Conservation (phyloP, 2,113 vertebrate species). For the Zosterops hypoxanthus region DNA sequence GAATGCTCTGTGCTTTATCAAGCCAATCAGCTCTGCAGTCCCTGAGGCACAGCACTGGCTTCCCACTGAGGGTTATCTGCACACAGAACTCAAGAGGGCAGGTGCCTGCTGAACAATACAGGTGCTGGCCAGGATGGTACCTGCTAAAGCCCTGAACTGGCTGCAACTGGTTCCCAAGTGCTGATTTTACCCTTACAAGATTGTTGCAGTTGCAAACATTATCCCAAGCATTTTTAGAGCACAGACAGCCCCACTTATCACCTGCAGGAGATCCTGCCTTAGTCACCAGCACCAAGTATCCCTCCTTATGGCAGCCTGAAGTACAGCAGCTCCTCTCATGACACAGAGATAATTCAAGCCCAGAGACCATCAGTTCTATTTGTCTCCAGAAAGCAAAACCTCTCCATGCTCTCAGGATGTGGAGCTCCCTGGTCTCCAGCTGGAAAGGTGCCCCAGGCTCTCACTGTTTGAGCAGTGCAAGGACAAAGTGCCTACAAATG, state of each 20-base stretch:
- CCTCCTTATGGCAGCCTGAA: not conserved
- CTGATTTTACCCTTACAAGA: not conserved
- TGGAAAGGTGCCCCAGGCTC: not conserved
- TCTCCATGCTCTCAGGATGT: not conserved
- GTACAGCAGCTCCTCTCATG: not conserved
- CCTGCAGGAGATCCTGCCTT: not conserved
- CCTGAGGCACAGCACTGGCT: conserved; percentile 22
- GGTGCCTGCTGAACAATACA: conserved; percentile 45
- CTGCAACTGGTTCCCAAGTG: conserved; percentile 12
- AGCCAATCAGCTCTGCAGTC: conserved; percentile 36
- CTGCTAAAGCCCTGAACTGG: conserved; percentile 43
- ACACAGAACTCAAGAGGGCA: conserved; percentile 27
- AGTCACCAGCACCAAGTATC: not conserved
- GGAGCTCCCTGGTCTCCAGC: not conserved
- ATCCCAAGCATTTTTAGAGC: not conserved
- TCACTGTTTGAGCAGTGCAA: not conserved
- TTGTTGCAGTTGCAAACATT: not conserved
- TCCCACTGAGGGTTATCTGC: conserved; percentile 47
- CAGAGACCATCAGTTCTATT: not conserved
- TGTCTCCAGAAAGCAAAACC: not conserved
- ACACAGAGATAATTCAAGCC: not conserved
- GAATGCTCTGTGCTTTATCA: conserved; percentile 70
- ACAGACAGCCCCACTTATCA: not conserved
- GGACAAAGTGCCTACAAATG: not conserved
- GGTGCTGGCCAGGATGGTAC: conserved; percentile 54